Percentiles rank a stretch among this genome's conserved stretches.
Conservation (phyloP, 2,797 vertebrate species). For the Menidia menidia region DNA sequence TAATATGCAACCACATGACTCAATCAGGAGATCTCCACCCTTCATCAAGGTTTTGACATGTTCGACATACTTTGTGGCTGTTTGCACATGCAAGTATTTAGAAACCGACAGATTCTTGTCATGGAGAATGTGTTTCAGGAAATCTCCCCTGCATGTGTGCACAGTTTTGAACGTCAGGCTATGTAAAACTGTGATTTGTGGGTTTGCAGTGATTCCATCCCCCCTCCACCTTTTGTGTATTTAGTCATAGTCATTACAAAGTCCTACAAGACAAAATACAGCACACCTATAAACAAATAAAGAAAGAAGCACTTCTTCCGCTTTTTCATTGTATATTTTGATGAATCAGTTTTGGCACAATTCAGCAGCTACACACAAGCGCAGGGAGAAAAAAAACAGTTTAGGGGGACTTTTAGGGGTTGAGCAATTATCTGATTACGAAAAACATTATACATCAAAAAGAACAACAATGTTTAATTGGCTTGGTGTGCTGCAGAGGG, state of each 20-base stretch:
- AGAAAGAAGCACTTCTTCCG: conserved; percentile 7
- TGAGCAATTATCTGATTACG: conserved; percentile 81
- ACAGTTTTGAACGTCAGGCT: conserved; percentile 51
- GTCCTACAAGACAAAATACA: conserved; percentile 44
- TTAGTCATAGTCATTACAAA: conserved; percentile 23
- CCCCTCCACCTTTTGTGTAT: conserved; percentile 30
- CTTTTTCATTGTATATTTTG: conserved; percentile 35
- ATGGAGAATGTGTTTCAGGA: conserved; percentile 64
- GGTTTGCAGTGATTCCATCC: conserved; percentile 60
- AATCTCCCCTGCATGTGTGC: conserved; percentile 60
- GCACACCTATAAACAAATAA: conserved; percentile 6
- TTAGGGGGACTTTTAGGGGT: conserved; percentile 65
- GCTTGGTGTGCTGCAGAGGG: conserved; percentile 62
- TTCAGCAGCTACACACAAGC: conserved; percentile 42
- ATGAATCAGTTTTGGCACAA: conserved; percentile 55
- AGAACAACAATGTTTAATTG: conserved; percentile 81
- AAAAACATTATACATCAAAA: conserved; percentile 84
- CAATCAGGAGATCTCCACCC: conserved; percentile 78
- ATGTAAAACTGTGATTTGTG: conserved; percentile 38
- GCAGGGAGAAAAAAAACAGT: conserved; percentile 43
- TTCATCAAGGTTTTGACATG: conserved; percentile 73
- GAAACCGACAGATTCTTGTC: conserved; percentile 77
- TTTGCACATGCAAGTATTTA: conserved; percentile 74
- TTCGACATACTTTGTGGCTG: conserved; percentile 64
- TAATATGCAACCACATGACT: conserved; percentile 79